Base-by-base conservation (phyloP, 2,113 vertebrate species). In the Elephantulus edwardii region DNA sequence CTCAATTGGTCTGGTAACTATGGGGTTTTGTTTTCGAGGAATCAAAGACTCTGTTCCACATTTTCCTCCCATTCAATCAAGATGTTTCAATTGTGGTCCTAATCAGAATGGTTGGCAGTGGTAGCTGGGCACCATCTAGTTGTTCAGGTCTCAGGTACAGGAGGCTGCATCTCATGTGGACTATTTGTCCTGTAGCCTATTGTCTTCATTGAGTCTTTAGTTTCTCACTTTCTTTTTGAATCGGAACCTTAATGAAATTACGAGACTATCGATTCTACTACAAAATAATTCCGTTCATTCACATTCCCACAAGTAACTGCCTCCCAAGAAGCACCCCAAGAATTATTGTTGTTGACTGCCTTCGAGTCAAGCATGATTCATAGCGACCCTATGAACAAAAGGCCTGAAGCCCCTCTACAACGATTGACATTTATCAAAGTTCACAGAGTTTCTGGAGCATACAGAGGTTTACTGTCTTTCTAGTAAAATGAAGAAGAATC, bases 401-500 rank as follows among this genome's bases (percentile, higher is more conserved):
- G n/a, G n/a, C n/a, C n/a, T n/a, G n/a, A n/a, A n/a, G n/a, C n/a
- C n/a, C n/a, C n/a, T n/a, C n/a, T n/a, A n/a, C n/a, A n/a, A n/a
- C n/a, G n/a, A n/a, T n/a, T n/a, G n/a, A n/a, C n/a, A n/a, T n/a
- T n/a, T n/a, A n/a, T n/a, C n/a, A n/a, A n/a, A n/a, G n/a, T n/a
- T n/a, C n/a, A n/a, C n/a, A n/a, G n/a, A n/a, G n/a, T n/a, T n/a
- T n/a, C n/a, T n/a, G n/a, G n/a, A n/a, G n/a, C n/a, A n/a, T n/a
- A 11, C 64, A 78, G 40, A 38, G 52, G 19, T 38, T 56, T 70
- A n/a, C 3, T 83, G 28, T 86, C 14, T 89, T 86, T 90, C 81
- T 54, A 50, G 24, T 89, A 68, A 66, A 91, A 64, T 40, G 22
- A 89, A 44, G 70, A 83, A 70, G 66, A 93, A 58, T 14, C 52